These are phyloP conservation scores for Neogobius melanostomus DNA, from an alignment of 2,113 vertebrate genomes.

Conservation along the genomic window DNA sequence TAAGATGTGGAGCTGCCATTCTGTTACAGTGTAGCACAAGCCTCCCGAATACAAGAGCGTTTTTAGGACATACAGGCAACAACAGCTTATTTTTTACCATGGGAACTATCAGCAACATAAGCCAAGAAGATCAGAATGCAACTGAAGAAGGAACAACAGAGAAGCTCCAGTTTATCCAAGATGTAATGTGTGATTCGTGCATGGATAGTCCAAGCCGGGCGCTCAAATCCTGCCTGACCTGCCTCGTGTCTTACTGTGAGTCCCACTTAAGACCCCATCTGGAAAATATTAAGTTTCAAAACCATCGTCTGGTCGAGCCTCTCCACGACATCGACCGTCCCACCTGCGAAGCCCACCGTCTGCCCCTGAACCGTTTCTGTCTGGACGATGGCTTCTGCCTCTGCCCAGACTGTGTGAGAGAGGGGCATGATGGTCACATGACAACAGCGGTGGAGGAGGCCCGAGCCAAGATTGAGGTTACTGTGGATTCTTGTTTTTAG, in stretches of 20 bases:
- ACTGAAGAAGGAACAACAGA: neutral
- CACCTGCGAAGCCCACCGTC: conserved; percentile 76
- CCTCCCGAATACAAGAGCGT: neutral
- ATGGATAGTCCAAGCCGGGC: conserved; percentile 64
- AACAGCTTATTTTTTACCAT: conserved; percentile 23
- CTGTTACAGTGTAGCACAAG: neutral
- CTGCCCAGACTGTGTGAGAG: conserved; percentile 75
- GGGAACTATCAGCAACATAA: conserved; percentile 11
- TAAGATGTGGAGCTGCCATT: neutral
- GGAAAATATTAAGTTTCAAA: conserved; percentile 80
- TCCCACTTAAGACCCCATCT: conserved; percentile 83
- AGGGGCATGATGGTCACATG: conserved; percentile 52
- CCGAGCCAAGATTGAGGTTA: conserved; percentile 74
- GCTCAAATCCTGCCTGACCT: conserved; percentile 85
- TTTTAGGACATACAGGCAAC: neutral
- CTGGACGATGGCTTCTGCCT: conserved; percentile 72
- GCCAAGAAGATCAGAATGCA: conserved; percentile 14
- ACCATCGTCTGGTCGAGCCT: conserved; percentile 80
- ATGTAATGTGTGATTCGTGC: conserved; percentile 82
- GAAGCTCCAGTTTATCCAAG: conserved; percentile 8
- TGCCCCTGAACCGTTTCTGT: conserved; percentile 83
- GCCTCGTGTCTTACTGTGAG: conserved; percentile 85
- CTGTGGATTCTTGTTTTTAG: neutral
- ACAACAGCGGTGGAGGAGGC: conserved; percentile 57
- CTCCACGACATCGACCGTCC: conserved; percentile 73